A percentile compares a stretch with the other conserved stretches of the same genome.
Conservation (phyloP, 1,140 invertebrate species). For the Zaprionus taronus region DNA sequence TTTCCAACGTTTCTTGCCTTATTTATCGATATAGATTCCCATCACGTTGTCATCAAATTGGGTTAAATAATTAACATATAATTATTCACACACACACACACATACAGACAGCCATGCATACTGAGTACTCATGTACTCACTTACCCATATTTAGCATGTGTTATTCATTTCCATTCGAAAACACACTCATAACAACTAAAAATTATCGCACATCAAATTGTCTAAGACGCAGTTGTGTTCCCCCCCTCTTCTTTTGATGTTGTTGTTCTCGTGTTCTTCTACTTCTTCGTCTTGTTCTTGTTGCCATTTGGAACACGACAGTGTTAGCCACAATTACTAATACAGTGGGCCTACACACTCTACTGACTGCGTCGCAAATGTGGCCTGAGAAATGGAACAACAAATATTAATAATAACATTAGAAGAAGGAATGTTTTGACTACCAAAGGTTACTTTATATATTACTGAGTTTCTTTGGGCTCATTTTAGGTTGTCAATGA, state of each 20-base stretch:
- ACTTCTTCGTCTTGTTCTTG: constrained; percentile 23
- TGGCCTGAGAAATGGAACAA: background rate
- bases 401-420: background rate
- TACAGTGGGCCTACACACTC: background rate
- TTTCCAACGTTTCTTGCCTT: background rate
- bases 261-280: background rate
- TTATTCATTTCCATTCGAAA: constrained; percentile 8
- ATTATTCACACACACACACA: constrained; percentile 31
- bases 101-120: background rate
- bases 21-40: background rate
- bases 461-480: no score
- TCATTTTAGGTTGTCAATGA: background rate
- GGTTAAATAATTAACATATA: constrained; percentile 67
- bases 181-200: constrained; percentile 37
- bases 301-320: constrained; percentile 57
- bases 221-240: constrained; percentile 55
- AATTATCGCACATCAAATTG: constrained; percentile 23
- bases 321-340: constrained; percentile 7
- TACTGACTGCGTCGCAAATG: background rate
- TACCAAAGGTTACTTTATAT: no score
- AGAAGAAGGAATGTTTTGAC: no score
- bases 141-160: background rate
- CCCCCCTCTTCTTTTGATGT: background rate
- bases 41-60: constrained; percentile 45
- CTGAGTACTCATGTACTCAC: background rate